Percentiles rank a stretch among this genome's conserved stretches.
Evolutionary conservation across 1,140 invertebrate genomes (phyloP).

Genomic region (Holcopasites calliopsidis): DNA sequence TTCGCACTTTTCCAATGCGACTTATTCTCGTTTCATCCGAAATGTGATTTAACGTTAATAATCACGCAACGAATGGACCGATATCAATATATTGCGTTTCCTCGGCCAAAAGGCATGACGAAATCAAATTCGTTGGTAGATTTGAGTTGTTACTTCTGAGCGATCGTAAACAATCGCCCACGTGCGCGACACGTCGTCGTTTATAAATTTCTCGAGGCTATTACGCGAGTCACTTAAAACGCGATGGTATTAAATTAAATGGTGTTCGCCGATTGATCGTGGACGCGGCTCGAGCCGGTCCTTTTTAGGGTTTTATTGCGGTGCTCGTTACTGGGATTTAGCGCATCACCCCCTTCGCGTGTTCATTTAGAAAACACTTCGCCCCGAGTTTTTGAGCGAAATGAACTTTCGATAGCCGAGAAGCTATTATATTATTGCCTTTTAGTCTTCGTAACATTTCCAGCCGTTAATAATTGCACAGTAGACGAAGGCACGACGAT

Average conservation of each 20-base stretch:
- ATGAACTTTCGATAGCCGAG: no score
- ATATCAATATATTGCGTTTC: no score
- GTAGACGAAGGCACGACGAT: no score
- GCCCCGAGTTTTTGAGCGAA: background rate
- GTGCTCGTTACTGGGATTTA: background rate
- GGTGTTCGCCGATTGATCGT: constrained; percentile 59
- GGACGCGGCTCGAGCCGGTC: constrained; percentile 4
- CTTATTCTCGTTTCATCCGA: background rate
- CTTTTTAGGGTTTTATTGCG: constrained; percentile 16
- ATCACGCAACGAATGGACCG: background rate
- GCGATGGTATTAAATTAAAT: constrained; percentile 68
- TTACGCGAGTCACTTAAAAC: constrained; percentile 61
- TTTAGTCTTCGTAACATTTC: constrained; percentile 30
- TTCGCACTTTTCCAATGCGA: no score
- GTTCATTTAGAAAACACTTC: background rate
- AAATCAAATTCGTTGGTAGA: constrained; percentile 65
- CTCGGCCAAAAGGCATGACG: no score
- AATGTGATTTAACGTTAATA: background rate
- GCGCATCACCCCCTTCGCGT: no score
- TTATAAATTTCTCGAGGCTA: constrained; percentile 64
- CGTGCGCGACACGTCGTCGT: constrained; percentile 27
- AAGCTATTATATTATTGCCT: constrained; percentile 12
- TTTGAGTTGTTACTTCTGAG: constrained; percentile 43
- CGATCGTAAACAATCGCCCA: constrained; percentile 68
- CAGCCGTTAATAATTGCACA: constrained; percentile 35